Conservation (phyloP, 2,888 invertebrate genomes). For the Thyatira batis region DNA sequence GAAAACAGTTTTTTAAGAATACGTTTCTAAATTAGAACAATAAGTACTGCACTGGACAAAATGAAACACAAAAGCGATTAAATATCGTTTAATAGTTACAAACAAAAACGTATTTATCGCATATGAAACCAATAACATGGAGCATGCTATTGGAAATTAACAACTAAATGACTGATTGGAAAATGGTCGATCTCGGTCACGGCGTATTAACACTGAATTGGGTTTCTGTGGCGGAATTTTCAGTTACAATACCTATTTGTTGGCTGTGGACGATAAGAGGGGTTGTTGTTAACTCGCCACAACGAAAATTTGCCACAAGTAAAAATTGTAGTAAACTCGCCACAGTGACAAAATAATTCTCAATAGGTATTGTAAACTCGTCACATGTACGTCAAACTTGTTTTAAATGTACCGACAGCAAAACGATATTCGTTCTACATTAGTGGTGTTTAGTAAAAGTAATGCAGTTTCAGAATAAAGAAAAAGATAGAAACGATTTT, state of each 20-base stretch:
- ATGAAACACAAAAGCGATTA: constrained; percentile 43
- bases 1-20: too few relatives aligned
- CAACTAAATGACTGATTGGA: constrained; percentile 79
- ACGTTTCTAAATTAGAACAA: not conserved
- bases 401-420: too few relatives aligned
- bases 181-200: constrained; percentile 71
- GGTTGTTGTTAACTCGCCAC: too few relatives aligned
- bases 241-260: constrained; percentile 56
- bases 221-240: constrained; percentile 73
- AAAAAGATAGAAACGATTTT: too few relatives aligned
- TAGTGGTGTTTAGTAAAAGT: too few relatives aligned
- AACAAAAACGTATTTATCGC: constrained; percentile 46
- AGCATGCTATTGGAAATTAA: constrained; percentile 78
- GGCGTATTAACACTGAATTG: constrained; percentile 79
- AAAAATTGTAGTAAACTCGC: too few relatives aligned
- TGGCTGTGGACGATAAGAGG: constrained; percentile 54
- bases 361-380: too few relatives aligned
- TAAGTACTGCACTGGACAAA: constrained; percentile 9
- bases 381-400: too few relatives aligned
- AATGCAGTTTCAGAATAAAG: too few relatives aligned
- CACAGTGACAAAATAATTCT: too few relatives aligned
- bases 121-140: constrained; percentile 75
- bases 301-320: too few relatives aligned
- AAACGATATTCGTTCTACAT: too few relatives aligned
- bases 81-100: constrained; percentile 55